Percentiles rank a stretch among this genome's conserved stretches.
Evolutionary conservation across 2,797 vertebrate species (phyloP).

Genomic region (Brachyrhaphis roseni): DNA sequence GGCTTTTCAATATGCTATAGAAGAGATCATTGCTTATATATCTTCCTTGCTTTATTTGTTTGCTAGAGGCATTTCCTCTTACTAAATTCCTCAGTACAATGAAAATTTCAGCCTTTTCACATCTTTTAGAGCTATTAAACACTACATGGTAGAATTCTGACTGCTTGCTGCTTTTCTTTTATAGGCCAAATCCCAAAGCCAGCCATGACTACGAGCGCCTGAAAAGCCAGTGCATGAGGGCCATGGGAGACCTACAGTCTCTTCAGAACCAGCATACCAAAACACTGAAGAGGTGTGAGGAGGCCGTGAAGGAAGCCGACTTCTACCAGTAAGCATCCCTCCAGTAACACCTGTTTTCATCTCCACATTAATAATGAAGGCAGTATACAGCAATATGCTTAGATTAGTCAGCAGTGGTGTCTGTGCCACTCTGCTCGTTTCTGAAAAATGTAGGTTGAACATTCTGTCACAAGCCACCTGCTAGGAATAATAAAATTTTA

Average conservation of each 20-base stretch:
- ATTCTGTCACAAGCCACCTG: slow-evolving; percentile 41
- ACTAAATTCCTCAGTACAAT: slow-evolving; percentile 16
- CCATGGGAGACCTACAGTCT: slow-evolving; percentile 95
- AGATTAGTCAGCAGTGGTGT: slow-evolving; percentile 1
- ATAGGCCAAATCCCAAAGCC: slow-evolving; percentile 92
- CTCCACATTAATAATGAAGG: background rate
- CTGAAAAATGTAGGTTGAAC: slow-evolving; percentile 20
- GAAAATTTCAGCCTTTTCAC: slow-evolving; percentile 19
- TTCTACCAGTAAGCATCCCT: slow-evolving; percentile 94
- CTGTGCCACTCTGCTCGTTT: slow-evolving; percentile 11
- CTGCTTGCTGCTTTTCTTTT: slow-evolving; percentile 38
- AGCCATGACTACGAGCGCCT: slow-evolving; percentile 95
- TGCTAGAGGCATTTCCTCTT: slow-evolving; percentile 23
- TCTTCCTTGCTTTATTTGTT: slow-evolving; percentile 17
- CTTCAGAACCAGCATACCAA: slow-evolving; percentile 98
- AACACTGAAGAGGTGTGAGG: slow-evolving; percentile 95
- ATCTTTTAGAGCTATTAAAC: slow-evolving; percentile 23
- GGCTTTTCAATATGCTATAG: slow-evolving; percentile 23
- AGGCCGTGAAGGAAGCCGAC: slow-evolving; percentile 96
- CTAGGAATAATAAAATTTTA: slow-evolving; percentile 55
- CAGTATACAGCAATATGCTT: background rate
- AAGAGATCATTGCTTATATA: slow-evolving; percentile 17
- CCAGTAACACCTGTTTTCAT: background rate
- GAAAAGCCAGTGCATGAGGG: slow-evolving; percentile 95
- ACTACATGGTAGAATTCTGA: slow-evolving; percentile 26